A percentile compares a stretch with the other conserved stretches of the same genome.
Conservation (phyloP, 2,888 invertebrate genomes). For the Microdon myrmicae region DNA sequence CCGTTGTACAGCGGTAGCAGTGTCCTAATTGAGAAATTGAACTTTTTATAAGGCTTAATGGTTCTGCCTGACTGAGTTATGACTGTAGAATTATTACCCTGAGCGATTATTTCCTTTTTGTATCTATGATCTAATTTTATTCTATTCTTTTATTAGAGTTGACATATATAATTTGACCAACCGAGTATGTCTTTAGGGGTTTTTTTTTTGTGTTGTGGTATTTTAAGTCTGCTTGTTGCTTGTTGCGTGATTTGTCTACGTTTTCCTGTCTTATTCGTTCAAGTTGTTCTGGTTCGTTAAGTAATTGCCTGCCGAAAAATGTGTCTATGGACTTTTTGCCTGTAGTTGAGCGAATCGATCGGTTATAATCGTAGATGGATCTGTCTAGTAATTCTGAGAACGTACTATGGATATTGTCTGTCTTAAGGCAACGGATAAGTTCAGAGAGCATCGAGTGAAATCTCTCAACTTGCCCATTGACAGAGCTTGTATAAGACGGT, state of each 20-base stretch:
- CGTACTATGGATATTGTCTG: background rate
- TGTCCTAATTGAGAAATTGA: no score
- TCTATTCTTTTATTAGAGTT: no score
- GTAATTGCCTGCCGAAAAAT: background rate
- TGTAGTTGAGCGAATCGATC: conserved; percentile 2
- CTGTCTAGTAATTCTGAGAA: background rate
- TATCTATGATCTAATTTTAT: no score
- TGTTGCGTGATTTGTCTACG: background rate
- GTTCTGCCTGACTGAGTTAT: no score
- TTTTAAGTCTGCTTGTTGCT: background rate
- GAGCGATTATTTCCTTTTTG: no score
- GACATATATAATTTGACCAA: no score
- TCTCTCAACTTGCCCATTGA: conserved; percentile 11
- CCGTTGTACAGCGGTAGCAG: conserved; percentile 9
- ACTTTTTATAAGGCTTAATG: no score
- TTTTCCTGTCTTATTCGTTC: background rate
- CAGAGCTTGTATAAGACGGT: conserved; percentile 21
- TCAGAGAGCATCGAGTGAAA: conserved; percentile 25
- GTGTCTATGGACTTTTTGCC: background rate
- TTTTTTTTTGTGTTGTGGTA: background rate
- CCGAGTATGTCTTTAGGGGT: background rate
- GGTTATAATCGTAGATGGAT: conserved; percentile 8
- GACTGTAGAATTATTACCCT: no score
- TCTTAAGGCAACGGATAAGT: conserved; percentile 13
- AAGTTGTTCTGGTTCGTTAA: background rate